These are phyloP conservation scores for Labeo catla DNA, from an alignment of 2,113 vertebrate genomes.

Conservation along the genomic window DNA sequence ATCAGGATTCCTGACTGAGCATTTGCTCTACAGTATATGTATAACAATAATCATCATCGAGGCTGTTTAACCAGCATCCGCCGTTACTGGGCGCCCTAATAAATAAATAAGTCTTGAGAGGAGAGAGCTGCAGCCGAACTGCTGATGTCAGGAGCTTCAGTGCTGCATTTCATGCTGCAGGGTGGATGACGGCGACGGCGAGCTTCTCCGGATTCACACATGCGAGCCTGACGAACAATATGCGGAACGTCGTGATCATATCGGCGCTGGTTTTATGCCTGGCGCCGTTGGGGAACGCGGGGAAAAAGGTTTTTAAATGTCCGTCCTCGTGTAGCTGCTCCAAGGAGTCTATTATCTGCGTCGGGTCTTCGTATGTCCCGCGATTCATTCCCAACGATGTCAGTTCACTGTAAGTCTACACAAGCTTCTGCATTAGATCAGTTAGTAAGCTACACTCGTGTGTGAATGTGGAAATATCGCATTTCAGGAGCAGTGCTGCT, in stretches of 20 bases:
- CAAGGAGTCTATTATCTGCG: slow-evolving; percentile 93
- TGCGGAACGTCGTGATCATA: slow-evolving; percentile 71
- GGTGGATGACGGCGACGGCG: slow-evolving; percentile 63
- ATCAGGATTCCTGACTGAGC: neutral
- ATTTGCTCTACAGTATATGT: neutral
- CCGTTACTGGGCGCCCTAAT: slow-evolving; percentile 64
- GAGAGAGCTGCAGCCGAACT: slow-evolving; percentile 77
- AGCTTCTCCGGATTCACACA: slow-evolving; percentile 62
- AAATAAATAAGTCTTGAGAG: slow-evolving; percentile 78
- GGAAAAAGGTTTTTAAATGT: slow-evolving; percentile 80
- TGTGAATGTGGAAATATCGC: neutral
- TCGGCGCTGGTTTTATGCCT: slow-evolving; percentile 62
- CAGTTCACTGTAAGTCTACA: slow-evolving; percentile 86
- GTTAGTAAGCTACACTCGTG: neutral
- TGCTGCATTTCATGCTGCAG: slow-evolving; percentile 82
- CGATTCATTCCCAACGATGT: slow-evolving; percentile 85
- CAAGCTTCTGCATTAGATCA: neutral
- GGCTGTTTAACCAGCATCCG: slow-evolving; percentile 56
- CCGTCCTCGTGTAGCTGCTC: slow-evolving; percentile 92
- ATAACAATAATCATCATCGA: neutral
- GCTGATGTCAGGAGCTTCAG: slow-evolving; percentile 88
- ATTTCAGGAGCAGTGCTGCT: neutral
- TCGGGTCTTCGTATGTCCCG: slow-evolving; percentile 86
- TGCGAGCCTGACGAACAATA: slow-evolving; percentile 74
- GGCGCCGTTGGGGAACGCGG: slow-evolving; percentile 58